Evolutionary conservation across 2,797 vertebrate species (phyloP), one percentile per base, ranked within the genome.

Genomic region (Pseudopleuronectes americanus): DNA sequence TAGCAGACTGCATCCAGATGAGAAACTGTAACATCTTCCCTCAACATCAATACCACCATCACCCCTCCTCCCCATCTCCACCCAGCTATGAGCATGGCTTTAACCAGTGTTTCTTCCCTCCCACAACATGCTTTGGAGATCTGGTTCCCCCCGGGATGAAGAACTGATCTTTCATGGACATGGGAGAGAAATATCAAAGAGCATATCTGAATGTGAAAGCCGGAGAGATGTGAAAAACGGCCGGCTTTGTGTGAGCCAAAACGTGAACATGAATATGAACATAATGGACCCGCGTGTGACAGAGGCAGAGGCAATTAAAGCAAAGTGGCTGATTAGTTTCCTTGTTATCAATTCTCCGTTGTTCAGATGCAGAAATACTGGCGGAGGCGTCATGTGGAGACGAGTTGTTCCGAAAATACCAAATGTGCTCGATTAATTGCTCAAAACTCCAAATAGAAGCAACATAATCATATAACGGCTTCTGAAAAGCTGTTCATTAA

Each of bases 181-280:
- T 84, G 57, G 57, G 51, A 49, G 69, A 68, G 64, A 77, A 71
- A 79, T 85, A 87, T 93, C 87, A 92, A 92, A 92, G 80, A 77
- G 89, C 85, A 87, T 88, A 79, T 88, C 71, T 88, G 78, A 88
- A 81, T 81, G 57, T 57, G 49, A 73, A 57, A 80, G 78, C 57
- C 13, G 36, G 8, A 74, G 64, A 74, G 62, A 75, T 1, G 14
- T 47, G 56, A 45, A 56, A 81, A 83, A 81, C 76, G 54, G 43
- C 62, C 24, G 45, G 61, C 77, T 88, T 73, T 86, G 68, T 72
- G 80, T 72, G 82, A 84, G 72, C 49, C 78, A 71, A 19, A 81
- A 87, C 71, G 57, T 57, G 67, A 84, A 67, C 36, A 80, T 71
- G 77, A 82, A 79, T 73, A 19, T 63, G 68, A 56, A 54, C 19